Evolutionary conservation across 2,113 vertebrate genomes (phyloP).

Genomic region (Xiphias gladius): DNA sequence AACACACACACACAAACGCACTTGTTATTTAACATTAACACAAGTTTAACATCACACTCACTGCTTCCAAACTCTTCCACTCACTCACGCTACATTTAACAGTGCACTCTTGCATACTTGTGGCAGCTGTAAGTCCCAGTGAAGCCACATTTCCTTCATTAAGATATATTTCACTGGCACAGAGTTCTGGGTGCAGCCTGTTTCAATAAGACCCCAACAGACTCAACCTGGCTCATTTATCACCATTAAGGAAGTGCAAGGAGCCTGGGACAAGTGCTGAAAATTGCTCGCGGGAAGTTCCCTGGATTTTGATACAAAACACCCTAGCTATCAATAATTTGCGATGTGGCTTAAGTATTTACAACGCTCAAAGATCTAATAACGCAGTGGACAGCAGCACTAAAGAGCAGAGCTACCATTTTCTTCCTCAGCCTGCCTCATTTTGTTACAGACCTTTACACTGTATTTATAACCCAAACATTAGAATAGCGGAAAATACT

Average conservation of each 20-base stretch:
- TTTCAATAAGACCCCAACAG: constrained; percentile 70
- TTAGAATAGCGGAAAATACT: constrained; percentile 43
- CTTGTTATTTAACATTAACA: constrained; percentile 22
- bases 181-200: constrained; percentile 58
- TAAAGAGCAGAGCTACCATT: neutral
- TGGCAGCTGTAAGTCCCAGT: constrained; percentile 57
- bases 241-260: constrained; percentile 58
- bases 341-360: constrained; percentile 21
- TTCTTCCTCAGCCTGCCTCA: neutral
- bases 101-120: constrained; percentile 38
- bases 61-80: constrained; percentile 23
- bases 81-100: constrained; percentile 54
- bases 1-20: constrained; percentile 6
- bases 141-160: constrained; percentile 72
- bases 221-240: constrained; percentile 60
- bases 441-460: constrained; percentile 16
- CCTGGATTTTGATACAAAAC: constrained; percentile 52
- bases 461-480: constrained; percentile 14
- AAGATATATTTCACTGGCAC: constrained; percentile 60
- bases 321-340: constrained; percentile 32
- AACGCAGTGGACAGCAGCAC: neutral
- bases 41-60: constrained; percentile 1
- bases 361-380: neutral
- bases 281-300: constrained; percentile 50
- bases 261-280: constrained; percentile 54